A percentile compares a stretch with the other conserved stretches of the same genome.
These are phyloP conservation scores for Eristalis arbustorum DNA, from an alignment of 2,888 invertebrate genomes.

Conservation along the genomic window DNA sequence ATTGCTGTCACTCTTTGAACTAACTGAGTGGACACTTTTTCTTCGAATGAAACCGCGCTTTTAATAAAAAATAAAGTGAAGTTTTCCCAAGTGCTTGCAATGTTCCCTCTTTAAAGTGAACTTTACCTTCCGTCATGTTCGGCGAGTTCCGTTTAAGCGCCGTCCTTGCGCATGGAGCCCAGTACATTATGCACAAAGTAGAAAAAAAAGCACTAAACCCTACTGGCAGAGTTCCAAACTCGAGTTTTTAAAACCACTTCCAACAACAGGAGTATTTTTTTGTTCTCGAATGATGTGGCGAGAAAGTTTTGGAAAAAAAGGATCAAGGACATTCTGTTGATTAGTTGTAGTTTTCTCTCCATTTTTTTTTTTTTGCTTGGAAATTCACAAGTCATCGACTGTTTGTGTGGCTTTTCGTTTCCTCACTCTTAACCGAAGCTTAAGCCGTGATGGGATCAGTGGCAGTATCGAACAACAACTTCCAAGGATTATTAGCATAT, in stretches of 20 bases:
- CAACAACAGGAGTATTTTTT: not conserved
- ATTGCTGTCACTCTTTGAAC: not conserved
- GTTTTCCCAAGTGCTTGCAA: not conserved
- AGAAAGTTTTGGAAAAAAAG: not conserved
- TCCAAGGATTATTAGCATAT: too few relatives aligned
- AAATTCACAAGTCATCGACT: not conserved
- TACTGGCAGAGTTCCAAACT: not conserved
- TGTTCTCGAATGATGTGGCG: not conserved
- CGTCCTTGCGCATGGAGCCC: not conserved
- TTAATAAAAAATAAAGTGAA: not conserved
- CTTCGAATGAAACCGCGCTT: not conserved
- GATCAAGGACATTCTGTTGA: not conserved
- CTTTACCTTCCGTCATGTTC: not conserved
- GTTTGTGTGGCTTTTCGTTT: too few relatives aligned
- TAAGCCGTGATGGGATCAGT: too few relatives aligned
- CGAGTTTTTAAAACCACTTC: not conserved
- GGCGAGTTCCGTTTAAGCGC: not conserved
- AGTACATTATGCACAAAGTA: not conserved
- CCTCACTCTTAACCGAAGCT: too few relatives aligned
- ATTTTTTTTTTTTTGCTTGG: not conserved
- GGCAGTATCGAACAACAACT: too few relatives aligned
- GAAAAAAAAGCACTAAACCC: not conserved
- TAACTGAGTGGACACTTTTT: not conserved
- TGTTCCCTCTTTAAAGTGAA: not conserved
- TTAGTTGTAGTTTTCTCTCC: not conserved